Percentiles rank a stretch among this genome's conserved stretches.
phyloP scores from a whole-genome alignment of 1,140 invertebrate species.

The Aphidius ervi region DNA sequence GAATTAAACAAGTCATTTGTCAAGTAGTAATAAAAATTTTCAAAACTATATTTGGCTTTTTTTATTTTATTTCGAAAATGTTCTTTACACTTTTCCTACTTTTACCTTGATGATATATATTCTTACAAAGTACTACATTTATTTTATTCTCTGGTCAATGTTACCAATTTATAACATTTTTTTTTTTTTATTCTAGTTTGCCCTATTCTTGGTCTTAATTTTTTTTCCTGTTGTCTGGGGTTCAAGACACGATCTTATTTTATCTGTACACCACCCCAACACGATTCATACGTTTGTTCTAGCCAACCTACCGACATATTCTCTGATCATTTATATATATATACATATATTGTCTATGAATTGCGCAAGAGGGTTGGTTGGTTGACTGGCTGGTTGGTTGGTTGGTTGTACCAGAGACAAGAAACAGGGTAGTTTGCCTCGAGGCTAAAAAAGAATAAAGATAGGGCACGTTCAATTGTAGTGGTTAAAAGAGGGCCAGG shows the following conservation, averaged over 20 bases:
- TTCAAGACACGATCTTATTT: slow-evolving; percentile 50
- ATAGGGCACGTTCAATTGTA: slow-evolving; percentile 34
- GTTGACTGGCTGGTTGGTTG: no score
- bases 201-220: slow-evolving; percentile 23
- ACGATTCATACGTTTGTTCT: slow-evolving; percentile 44
- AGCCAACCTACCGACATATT: no score
- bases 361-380: no score
- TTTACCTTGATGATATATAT: not conserved
- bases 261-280: slow-evolving; percentile 42
- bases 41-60: no score
- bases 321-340: no score
- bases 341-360: no score
- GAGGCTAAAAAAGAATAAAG: slow-evolving; percentile 27
- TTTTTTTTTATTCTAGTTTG: slow-evolving; percentile 30
- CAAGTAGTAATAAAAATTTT: no score
- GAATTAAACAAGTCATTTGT: no score
- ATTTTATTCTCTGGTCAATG: slow-evolving; percentile 35
- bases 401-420: no score
- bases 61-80: no score
- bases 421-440: slow-evolving; percentile 28
- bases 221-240: slow-evolving; percentile 1
- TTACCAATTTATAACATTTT: slow-evolving; percentile 44
- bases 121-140: not conserved
- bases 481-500: slow-evolving; percentile 25
- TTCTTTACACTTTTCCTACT: no score